Evolutionary conservation across 2,888 invertebrate species (phyloP), one percentile per base, ranked within the genome.

Genomic region (Neoaliturus tenellus): DNA sequence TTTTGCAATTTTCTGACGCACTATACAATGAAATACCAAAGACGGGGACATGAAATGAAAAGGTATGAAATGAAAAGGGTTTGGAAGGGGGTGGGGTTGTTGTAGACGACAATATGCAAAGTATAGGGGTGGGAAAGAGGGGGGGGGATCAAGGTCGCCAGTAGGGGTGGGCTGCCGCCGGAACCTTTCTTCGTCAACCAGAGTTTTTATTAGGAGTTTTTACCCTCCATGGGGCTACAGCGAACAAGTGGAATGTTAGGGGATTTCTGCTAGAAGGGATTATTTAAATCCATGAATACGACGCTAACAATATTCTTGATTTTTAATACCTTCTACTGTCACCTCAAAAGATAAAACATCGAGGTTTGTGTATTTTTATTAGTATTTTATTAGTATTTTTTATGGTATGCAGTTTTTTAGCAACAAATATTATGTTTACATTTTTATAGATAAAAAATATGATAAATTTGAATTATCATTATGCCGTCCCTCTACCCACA

Each of bases 91-190:
- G 48, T 8, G 48, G 12, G 14, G 48, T 14, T 17, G 14, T n/a
- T n/a, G n/a, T n/a, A n/a, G n/a, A 17, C 51, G 51, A 51, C 51
- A 51, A 51, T 51, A 51, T 51, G 51, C 51, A 51, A 51, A 51
- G 51, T 10, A 51, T 5, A 10, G 51, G 3, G 14, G 51, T 5
- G 51, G 51, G 23, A 14, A 23, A 17, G n/a, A 17, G 48, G 48
- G 48, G n/a, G 48, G 17, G 51, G 3, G 5, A 51, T 51, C 51
- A 51, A 51, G 51, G 51, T 51, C 51, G 23, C 20, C 51, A 23
- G 51, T 23, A 23, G 48, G 51, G 51, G 20, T 20, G 20, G 51
- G 2, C 23, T 23, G 23, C 51, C 51, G 51, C 51, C 51, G 51
- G 2, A 51, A 51, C 51, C 51, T 51, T 23, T 51, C 51, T 51